phyloP scores from a whole-genome alignment of 53 echinoderm and acorn worm genomes.

The Paracentrotus lividus region DNA sequence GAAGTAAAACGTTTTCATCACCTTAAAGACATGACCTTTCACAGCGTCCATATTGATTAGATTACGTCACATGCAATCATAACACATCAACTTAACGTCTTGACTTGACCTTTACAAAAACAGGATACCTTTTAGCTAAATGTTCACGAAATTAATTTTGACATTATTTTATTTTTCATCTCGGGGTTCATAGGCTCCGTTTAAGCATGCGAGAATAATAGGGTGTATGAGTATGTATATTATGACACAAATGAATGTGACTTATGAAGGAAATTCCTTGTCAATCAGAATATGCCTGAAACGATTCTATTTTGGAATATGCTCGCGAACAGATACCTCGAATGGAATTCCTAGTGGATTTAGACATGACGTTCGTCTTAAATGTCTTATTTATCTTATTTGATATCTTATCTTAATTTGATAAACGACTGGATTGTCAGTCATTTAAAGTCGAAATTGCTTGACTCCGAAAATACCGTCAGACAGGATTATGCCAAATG shows the following conservation, averaged over 20 bases:
- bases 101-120: neutral
- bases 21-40: neutral
- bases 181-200: too few relatives aligned
- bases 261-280: neutral
- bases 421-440: neutral
- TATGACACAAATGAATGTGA: neutral
- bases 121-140: neutral
- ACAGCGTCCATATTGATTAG: neutral
- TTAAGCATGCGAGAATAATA: too few relatives aligned
- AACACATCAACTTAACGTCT: neutral
- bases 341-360: neutral
- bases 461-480: neutral
- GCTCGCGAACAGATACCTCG: neutral
- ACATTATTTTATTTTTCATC: neutral
- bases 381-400: too few relatives aligned
- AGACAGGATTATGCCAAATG: too few relatives aligned
- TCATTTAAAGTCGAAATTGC: neutral
- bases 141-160: neutral
- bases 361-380: neutral
- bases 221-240: too few relatives aligned
- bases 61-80: neutral
- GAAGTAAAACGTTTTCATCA: neutral
- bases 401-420: too few relatives aligned
- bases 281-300: neutral
- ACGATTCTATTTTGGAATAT: neutral